Evolutionary conservation across 2,113 vertebrate genomes (phyloP).

Genomic region (Antidorcas marsupialis): DNA sequence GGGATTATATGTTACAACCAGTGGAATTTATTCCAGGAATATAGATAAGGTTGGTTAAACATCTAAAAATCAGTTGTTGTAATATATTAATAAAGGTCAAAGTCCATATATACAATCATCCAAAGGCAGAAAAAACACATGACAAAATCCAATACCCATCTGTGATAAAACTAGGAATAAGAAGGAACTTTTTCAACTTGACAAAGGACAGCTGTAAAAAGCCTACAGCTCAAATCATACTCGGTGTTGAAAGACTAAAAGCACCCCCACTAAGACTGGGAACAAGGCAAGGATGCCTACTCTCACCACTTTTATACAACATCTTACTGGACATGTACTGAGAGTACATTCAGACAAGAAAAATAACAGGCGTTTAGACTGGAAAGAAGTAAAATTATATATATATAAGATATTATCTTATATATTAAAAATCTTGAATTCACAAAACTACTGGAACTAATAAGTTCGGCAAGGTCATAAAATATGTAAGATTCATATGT

Average conservation of each 20-base stretch:
- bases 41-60: not conserved
- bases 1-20: not conserved
- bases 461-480: not conserved
- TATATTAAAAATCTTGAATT: not conserved
- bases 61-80: not conserved
- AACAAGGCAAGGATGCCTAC: not conserved
- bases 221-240: not conserved
- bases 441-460: conserved; percentile 2
- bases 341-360: not conserved
- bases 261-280: not conserved
- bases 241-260: not conserved
- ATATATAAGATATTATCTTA: not conserved
- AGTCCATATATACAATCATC: not conserved
- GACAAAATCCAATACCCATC: not conserved
- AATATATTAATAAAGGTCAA: not conserved
- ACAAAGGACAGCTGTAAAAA: not conserved
- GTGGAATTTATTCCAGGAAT: not conserved
- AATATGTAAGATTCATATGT: not conserved
- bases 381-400: not conserved
- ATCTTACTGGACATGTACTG: not conserved
- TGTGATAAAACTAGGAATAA: not conserved
- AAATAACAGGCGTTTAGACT: not conserved
- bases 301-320: not conserved
- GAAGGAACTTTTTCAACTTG: not conserved
- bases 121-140: conserved; percentile 13